Conservation (phyloP, 2,113 vertebrate genomes). For the Notothenia rossii region DNA sequence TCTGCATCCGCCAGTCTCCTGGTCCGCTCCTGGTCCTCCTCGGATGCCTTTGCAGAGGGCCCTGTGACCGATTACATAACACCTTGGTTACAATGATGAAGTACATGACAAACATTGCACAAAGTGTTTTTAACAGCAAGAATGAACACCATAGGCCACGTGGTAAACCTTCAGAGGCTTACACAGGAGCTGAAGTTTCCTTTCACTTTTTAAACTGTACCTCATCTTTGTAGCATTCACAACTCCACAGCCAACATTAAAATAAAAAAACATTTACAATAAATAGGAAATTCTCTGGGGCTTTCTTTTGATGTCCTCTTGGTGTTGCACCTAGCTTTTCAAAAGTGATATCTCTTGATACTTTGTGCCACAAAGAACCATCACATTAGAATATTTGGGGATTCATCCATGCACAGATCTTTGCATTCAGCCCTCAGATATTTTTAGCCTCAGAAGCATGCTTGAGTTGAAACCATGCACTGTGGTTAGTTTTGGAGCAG, state of each 20-base stretch:
- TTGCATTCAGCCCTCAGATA: neutral
- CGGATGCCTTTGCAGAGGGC: slow-evolving; percentile 93
- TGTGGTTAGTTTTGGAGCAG: slow-evolving; percentile 5
- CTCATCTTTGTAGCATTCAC: neutral
- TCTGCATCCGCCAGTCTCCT: slow-evolving; percentile 95
- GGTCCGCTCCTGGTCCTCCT: slow-evolving; percentile 97
- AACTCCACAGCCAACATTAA: neutral
- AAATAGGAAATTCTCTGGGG: too few species aligned
- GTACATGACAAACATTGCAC: neutral
- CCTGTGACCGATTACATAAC: slow-evolving; percentile 65
- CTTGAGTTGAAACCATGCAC: neutral
- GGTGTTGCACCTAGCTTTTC: neutral
- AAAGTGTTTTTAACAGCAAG: neutral
- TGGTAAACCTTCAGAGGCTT: neutral
- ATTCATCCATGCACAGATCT: neutral
- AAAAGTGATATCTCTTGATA: neutral
- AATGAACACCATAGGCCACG: neutral
- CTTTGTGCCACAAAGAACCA: slow-evolving; percentile 1
- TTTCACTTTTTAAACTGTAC: slow-evolving; percentile 3
- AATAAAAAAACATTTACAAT: neutral
- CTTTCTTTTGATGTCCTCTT: too few species aligned
- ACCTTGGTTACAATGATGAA: neutral
- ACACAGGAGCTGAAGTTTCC: neutral
- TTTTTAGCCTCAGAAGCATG: neutral
- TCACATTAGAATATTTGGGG: neutral